Percentiles rank a stretch among this genome's conserved stretches.
phyloP scores from a whole-genome alignment of 2,113 vertebrate genomes.

The Amia ocellicauda region DNA sequence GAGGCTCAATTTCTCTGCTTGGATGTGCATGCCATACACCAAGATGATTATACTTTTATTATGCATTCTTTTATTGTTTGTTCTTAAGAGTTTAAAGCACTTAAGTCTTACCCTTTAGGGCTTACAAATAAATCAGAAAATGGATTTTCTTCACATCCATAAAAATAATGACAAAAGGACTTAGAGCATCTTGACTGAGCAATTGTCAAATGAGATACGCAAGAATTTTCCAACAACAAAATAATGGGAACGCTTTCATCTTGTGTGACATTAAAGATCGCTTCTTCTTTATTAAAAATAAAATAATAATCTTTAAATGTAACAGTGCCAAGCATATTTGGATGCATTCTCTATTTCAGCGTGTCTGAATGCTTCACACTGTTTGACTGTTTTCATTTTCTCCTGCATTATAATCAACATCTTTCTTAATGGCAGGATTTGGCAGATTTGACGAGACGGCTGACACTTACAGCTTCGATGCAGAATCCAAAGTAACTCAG shows the following conservation, averaged over 20 bases:
- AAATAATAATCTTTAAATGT: neutral
- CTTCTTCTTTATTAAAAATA: too few species aligned
- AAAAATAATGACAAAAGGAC: neutral
- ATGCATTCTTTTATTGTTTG: neutral
- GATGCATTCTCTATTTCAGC: too few species aligned
- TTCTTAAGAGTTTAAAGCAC: neutral
- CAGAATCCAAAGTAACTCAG: neutral
- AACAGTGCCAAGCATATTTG: neutral
- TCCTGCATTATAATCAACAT: neutral
- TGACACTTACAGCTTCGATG: neutral
- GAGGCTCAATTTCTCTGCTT: too few species aligned
- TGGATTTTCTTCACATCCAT: neutral
- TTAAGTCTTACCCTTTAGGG: neutral
- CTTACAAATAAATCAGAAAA: slow-evolving; percentile 3
- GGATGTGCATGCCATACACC: neutral
- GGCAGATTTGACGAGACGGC: neutral
- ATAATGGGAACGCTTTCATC: neutral
- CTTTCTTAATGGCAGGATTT: neutral
- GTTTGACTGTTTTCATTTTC: slow-evolving; percentile 3
- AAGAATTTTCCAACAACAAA: neutral
- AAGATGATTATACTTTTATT: neutral
- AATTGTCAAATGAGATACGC: neutral
- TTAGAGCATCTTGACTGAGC: neutral
- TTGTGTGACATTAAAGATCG: neutral
- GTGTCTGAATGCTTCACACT: neutral